phyloP scores from a whole-genome alignment of 2,888 invertebrate genomes.

The Volucella bombylans region DNA sequence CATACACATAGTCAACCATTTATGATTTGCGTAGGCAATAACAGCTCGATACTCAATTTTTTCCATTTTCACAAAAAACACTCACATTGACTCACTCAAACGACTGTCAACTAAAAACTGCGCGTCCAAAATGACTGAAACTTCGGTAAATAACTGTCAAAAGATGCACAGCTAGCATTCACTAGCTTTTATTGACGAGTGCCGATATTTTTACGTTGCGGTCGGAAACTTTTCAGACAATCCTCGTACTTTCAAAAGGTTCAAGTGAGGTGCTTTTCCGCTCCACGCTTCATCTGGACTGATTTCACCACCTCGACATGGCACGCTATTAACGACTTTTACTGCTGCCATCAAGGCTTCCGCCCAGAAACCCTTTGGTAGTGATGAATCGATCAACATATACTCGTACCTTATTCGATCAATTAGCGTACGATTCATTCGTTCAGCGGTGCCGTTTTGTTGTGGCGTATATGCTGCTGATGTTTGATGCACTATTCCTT shows the following conservation, averaged over 20 bases:
- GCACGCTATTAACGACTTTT: slow-evolving; percentile 29
- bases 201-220: too few species aligned
- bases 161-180: too few species aligned
- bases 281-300: slow-evolving; percentile 74
- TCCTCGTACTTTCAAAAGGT: slow-evolving; percentile 33
- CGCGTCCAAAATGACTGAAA: too few species aligned
- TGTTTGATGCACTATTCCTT: slow-evolving; percentile 19
- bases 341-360: slow-evolving; percentile 34
- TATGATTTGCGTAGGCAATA: too few species aligned
- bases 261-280: slow-evolving; percentile 34
- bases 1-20: too few species aligned
- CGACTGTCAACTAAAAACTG: too few species aligned
- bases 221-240: too few species aligned
- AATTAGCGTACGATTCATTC: slow-evolving; percentile 18
- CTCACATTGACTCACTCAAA: too few species aligned
- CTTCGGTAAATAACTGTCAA: too few species aligned
- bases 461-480: slow-evolving; percentile 18
- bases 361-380: slow-evolving; percentile 30
- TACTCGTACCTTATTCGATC: slow-evolving; percentile 9
- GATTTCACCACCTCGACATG: slow-evolving; percentile 30
- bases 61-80: too few species aligned
- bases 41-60: too few species aligned
- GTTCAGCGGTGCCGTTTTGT: slow-evolving; percentile 14
- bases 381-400: slow-evolving; percentile 15
- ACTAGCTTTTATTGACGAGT: too few species aligned